These are phyloP conservation scores for Premnoplex brunnescens DNA, from an alignment of 2,797 vertebrate genomes.

Conservation along the genomic window DNA sequence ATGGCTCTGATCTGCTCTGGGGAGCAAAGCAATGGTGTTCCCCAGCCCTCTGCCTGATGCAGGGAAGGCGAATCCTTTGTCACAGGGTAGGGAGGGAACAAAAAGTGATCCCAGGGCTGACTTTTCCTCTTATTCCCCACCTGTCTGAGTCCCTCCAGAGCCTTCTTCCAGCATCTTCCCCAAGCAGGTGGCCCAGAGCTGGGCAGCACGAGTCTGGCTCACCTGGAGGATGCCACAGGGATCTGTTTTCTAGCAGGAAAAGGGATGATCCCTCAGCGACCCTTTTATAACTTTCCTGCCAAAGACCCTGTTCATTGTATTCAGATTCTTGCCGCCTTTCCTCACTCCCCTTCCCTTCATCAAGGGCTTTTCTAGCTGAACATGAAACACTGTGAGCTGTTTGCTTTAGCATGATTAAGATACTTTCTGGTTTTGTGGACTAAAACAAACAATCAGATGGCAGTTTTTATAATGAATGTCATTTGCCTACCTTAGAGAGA, in stretches of 20 bases:
- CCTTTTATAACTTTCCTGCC: background rate
- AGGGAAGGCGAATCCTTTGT: background rate
- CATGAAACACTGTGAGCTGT: background rate
- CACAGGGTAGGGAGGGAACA: background rate
- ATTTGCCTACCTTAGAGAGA: background rate
- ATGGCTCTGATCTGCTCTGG: background rate
- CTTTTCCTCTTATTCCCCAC: background rate
- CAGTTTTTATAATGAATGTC: background rate
- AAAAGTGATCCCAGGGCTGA: accelerated
- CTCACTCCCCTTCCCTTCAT: background rate
- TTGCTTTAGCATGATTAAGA: background rate
- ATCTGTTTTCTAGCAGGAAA: background rate
- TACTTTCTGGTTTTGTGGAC: background rate
- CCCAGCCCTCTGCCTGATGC: accelerated
- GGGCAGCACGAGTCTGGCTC: background rate
- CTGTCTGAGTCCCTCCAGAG: background rate
- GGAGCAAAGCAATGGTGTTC: background rate
- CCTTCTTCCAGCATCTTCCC: background rate
- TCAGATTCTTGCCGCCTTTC: background rate
- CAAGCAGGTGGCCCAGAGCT: background rate
- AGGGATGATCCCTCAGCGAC: background rate
- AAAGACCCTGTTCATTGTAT: background rate
- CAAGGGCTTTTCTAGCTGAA: background rate
- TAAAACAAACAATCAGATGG: background rate
- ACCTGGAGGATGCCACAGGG: background rate